Evolutionary conservation across 2,888 invertebrate genomes (phyloP).

Genomic region (Drosophila meridiana): DNA sequence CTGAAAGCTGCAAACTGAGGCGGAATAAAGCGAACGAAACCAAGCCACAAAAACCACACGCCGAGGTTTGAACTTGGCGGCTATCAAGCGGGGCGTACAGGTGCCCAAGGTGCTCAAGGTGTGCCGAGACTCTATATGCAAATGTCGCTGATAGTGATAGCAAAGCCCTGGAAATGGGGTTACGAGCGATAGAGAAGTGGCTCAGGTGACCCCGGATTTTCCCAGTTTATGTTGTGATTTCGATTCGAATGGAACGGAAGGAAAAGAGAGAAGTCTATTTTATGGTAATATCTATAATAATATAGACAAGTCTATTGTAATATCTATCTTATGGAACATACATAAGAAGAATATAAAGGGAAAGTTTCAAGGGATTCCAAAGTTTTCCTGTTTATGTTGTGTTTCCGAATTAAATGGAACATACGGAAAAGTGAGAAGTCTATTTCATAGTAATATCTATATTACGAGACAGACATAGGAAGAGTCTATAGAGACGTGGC

Average conservation of each 20-base stretch:
- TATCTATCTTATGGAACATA: not conserved
- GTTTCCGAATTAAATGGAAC: too few relatives aligned
- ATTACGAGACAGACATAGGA: too few relatives aligned
- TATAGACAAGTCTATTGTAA: not conserved
- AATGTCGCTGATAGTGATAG: constrained; percentile 60
- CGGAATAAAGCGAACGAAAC: constrained; percentile 31
- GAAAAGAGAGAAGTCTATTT: not conserved
- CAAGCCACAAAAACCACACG: constrained; percentile 43
- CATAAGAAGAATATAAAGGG: not conserved
- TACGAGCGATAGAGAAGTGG: constrained; percentile 33
- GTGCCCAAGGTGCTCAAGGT: constrained; percentile 50
- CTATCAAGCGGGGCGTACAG: constrained; percentile 35
- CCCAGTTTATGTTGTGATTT: not conserved
- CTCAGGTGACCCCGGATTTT: not conserved
- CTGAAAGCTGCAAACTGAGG: constrained; percentile 1
- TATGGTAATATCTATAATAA: not conserved
- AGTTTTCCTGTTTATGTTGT: too few relatives aligned
- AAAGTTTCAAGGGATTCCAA: too few relatives aligned
- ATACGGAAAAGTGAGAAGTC: too few relatives aligned
- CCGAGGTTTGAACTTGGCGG: constrained; percentile 65
- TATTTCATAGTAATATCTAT: too few relatives aligned
- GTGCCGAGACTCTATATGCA: constrained; percentile 39
- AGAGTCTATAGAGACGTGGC: constrained; percentile 25
- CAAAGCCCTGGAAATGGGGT: constrained; percentile 18
- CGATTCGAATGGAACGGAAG: too few relatives aligned